These are phyloP conservation scores for Podarcis siculus DNA, from an alignment of 2,797 vertebrate species.

Conservation along the genomic window DNA sequence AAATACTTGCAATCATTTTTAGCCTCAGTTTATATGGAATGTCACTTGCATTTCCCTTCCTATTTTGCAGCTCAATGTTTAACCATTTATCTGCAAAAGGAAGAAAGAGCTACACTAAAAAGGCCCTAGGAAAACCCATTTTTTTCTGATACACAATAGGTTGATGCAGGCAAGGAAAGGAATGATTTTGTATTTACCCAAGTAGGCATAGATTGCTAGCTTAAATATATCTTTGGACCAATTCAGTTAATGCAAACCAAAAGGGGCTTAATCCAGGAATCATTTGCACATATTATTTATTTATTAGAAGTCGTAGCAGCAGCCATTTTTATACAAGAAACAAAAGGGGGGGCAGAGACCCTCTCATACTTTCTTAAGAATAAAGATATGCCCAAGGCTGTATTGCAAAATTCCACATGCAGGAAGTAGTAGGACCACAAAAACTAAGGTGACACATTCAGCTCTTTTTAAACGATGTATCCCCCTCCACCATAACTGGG, in stretches of 20 bases:
- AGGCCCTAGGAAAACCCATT: neutral
- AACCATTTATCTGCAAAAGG: neutral
- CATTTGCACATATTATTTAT: too few species aligned
- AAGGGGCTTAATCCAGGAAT: too few species aligned
- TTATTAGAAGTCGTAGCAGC: too few species aligned
- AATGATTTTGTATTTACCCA: neutral
- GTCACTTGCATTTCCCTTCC: neutral
- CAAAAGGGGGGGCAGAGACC: slow-evolving; percentile 5
- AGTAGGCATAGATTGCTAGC: too few species aligned
- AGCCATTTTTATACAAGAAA: slow-evolving; percentile 2
- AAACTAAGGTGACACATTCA: neutral
- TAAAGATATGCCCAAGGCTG: neutral
- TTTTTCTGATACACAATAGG: neutral
- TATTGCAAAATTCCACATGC: neutral
- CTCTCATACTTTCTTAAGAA: slow-evolving; percentile 20
- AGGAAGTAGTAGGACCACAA: neutral
- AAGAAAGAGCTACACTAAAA: neutral
- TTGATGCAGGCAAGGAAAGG: neutral
- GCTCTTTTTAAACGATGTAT: neutral
- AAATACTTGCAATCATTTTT: too few species aligned
- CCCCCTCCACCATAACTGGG: neutral
- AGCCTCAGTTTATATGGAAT: neutral
- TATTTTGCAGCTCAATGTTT: neutral
- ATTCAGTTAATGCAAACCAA: too few species aligned
- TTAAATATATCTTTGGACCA: too few species aligned